Conservation (phyloP, 2,888 invertebrate genomes). For the Zaprionus lineosus region DNA sequence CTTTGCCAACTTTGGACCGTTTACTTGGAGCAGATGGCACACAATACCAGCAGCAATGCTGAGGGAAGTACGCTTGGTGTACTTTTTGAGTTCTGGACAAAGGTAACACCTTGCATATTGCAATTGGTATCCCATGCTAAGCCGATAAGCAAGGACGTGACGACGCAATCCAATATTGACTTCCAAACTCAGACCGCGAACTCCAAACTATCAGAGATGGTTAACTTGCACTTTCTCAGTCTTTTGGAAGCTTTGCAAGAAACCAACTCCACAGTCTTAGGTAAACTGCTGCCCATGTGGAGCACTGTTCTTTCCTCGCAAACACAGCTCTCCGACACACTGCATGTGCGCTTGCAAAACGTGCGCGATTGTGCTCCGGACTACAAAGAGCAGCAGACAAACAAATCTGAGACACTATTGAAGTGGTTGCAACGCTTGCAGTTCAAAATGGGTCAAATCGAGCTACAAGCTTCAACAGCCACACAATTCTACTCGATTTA, state of each 20-base stretch:
- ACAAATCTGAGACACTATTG: constrained; percentile 84
- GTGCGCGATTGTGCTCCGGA: constrained; percentile 91
- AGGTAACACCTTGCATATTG: constrained; percentile 97
- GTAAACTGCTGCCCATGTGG: constrained; percentile 97
- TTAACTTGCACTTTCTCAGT: constrained; percentile 97
- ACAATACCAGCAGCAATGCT: constrained; percentile 86
- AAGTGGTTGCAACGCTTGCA: constrained; percentile 96
- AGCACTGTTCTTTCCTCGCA: constrained; percentile 97
- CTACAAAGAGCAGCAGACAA: constrained; percentile 82
- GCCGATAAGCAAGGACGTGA: constrained; percentile 86
- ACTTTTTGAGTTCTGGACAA: constrained; percentile 98
- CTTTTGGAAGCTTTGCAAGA: constrained; percentile 97
- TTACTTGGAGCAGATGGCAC: constrained; percentile 95
- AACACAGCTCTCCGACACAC: constrained; percentile 94
- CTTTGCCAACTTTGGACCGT: constrained; percentile 99
- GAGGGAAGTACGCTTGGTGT: constrained; percentile 91
- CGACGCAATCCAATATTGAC: constrained; percentile 41
- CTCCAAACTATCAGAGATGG: constrained; percentile 95
- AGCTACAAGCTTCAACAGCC: constrained; percentile 95
- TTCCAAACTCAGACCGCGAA: constrained; percentile 63
- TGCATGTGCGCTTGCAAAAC: constrained; percentile 92
- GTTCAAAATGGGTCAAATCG: constrained; percentile 99
- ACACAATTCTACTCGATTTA: constrained; percentile 93
- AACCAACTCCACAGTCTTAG: constrained; percentile 95
- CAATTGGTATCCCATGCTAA: constrained; percentile 96